A percentile compares a stretch with the other conserved stretches of the same genome.
Evolutionary conservation across 23 tunicate species (phyloP).

Genomic region (Halocynthia aurantium): DNA sequence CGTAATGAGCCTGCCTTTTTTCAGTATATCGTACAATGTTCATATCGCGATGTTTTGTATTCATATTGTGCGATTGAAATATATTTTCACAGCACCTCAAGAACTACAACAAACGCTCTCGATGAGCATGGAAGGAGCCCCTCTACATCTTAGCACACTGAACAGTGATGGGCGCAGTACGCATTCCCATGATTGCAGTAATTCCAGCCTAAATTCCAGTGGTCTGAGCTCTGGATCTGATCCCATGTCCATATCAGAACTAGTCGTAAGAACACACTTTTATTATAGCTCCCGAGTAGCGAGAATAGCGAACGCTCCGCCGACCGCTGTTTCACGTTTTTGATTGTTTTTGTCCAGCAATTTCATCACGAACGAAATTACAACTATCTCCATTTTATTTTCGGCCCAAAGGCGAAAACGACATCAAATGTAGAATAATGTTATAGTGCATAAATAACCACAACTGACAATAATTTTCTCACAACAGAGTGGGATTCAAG

Average conservation of each 20-base stretch:
- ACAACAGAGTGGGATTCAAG: slow-evolving; percentile 67
- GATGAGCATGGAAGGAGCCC: slow-evolving; percentile 27
- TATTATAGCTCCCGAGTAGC: not conserved
- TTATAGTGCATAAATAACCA: not conserved
- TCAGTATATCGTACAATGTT: too few species aligned
- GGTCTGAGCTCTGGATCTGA: slow-evolving; percentile 67
- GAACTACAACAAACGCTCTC: slow-evolving; percentile 26
- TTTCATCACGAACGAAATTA: too few species aligned
- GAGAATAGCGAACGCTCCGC: too few species aligned
- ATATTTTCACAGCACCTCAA: slow-evolving; percentile 11
- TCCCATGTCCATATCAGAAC: slow-evolving; percentile 69
- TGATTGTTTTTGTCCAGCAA: too few species aligned
- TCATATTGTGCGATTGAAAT: too few species aligned
- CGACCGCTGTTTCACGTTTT: too few species aligned
- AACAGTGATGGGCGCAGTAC: slow-evolving; percentile 87
- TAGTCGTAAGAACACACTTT: slow-evolving; percentile 34
- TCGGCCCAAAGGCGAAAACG: not conserved
- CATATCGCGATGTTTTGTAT: too few species aligned
- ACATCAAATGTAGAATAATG: not conserved
- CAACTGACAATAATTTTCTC: not conserved
- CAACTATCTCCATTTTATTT: too few species aligned
- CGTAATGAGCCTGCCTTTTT: too few species aligned
- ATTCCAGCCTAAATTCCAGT: slow-evolving; percentile 27
- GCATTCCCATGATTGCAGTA: slow-evolving; percentile 64
- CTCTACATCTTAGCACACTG: slow-evolving; percentile 19